Evolutionary conservation across 2,888 invertebrate genomes (phyloP).

Genomic region (Platerodrilus igneus): DNA sequence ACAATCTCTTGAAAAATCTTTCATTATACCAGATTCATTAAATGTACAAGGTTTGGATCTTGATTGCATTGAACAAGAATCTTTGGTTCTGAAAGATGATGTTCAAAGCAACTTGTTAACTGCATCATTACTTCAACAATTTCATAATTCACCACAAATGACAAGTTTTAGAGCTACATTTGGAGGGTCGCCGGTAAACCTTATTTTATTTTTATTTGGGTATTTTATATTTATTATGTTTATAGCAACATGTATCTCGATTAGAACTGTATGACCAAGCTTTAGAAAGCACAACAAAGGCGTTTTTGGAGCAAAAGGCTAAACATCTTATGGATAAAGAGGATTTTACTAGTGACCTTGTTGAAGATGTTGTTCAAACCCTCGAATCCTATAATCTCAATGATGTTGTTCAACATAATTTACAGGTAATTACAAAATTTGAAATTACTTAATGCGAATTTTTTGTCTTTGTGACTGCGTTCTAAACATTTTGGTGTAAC

Average conservation of each 20-base stretch:
- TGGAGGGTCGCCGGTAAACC: conserved; percentile 40
- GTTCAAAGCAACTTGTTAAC: conserved; percentile 41
- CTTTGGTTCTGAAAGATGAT: conserved; percentile 40
- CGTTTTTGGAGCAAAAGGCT: conserved; percentile 26
- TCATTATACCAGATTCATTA: conserved; percentile 36
- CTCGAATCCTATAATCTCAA: conserved; percentile 53
- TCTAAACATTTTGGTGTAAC: no score
- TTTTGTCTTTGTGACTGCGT: no score
- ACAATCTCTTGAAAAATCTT: conserved; percentile 38
- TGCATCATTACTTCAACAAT: conserved; percentile 45
- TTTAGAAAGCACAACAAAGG: conserved; percentile 31
- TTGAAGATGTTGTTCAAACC: conserved; percentile 46
- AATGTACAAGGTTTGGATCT: conserved; percentile 41
- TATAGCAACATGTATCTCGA: conserved; percentile 38
- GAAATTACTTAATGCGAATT: no score
- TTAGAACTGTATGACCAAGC: conserved; percentile 41
- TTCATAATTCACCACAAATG: conserved; percentile 37
- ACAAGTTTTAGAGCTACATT: conserved; percentile 39
- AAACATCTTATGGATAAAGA: conserved; percentile 40
- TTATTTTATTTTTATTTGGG: conserved; percentile 31
- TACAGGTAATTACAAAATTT: no score
- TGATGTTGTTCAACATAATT: conserved; percentile 43
- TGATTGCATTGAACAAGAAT: conserved; percentile 39
- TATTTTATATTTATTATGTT: conserved; percentile 38
- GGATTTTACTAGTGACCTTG: conserved; percentile 35